Evolutionary conservation across 2,113 vertebrate species (phyloP).

Genomic region (Thamnophis sirtalis): DNA sequence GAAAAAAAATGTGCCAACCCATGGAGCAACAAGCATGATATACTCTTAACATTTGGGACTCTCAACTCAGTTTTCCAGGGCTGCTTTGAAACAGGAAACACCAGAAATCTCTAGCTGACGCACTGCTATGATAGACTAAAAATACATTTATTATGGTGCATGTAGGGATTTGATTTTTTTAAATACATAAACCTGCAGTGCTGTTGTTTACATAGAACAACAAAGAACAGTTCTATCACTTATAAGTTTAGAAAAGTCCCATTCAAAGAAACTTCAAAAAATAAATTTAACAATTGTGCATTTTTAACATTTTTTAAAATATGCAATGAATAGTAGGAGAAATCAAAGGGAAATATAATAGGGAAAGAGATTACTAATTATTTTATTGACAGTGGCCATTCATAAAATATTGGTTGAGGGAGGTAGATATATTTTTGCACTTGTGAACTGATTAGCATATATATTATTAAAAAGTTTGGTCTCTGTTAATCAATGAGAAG

Average conservation of each 20-base stretch:
- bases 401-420: not conserved
- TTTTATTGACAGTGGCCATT: not conserved
- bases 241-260: not conserved
- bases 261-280: not conserved
- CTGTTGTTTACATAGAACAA: conserved; percentile 17
- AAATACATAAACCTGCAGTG: not conserved
- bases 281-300: conserved; percentile 23
- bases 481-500: not conserved
- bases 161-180: conserved; percentile 35
- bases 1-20: conserved; percentile 11
- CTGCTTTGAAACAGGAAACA: conserved; percentile 45
- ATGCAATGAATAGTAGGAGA: not conserved
- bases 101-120: not conserved
- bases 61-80: conserved; percentile 32
- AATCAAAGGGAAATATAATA: not conserved
- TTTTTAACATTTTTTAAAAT: not conserved
- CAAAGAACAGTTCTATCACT: not conserved
- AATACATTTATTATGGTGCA: conserved; percentile 20
- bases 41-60: conserved; percentile 19
- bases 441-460: not conserved
- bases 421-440: not conserved
- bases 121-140: conserved; percentile 43
- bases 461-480: not conserved
- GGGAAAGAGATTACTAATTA: not conserved
- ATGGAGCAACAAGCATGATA: conserved; percentile 31